Evolutionary conservation across 2,113 vertebrate species (phyloP).

Genomic region (Psammodynastes pulverulentus): DNA sequence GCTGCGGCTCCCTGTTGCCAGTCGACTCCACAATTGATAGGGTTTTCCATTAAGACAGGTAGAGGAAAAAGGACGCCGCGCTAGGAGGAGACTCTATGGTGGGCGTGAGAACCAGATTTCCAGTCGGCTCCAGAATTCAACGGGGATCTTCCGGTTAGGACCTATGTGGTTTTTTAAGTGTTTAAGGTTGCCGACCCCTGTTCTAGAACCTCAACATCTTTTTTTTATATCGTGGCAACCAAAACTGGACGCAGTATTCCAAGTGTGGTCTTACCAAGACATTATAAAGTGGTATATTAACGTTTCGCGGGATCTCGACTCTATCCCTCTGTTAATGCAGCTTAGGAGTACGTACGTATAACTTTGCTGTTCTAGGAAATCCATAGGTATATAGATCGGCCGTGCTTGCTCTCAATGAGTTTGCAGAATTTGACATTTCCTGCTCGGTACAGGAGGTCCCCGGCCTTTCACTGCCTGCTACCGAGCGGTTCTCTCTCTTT

Average conservation of each 20-base stretch:
- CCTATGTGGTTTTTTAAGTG: too few relatives aligned
- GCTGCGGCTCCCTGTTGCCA: too few relatives aligned
- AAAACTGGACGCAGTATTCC: background rate
- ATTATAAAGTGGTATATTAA: background rate
- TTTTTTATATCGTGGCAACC: background rate
- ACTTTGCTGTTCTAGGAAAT: background rate
- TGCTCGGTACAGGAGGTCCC: background rate
- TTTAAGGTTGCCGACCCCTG: too few relatives aligned
- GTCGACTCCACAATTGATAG: too few relatives aligned
- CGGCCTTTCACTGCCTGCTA: background rate
- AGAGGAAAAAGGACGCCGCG: too few relatives aligned
- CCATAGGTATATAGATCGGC: too few relatives aligned
- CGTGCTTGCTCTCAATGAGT: background rate
- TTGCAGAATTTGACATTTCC: background rate
- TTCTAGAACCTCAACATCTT: background rate
- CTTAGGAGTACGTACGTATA: background rate
- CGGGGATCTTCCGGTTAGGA: too few relatives aligned
- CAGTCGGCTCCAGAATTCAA: too few relatives aligned
- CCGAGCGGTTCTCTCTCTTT: background rate
- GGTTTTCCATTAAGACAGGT: too few relatives aligned
- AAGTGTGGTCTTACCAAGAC: background rate
- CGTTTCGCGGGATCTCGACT: background rate
- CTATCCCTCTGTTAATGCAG: background rate
- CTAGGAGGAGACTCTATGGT: too few relatives aligned
- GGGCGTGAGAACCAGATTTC: too few relatives aligned